Evolutionary conservation across 2,797 vertebrate species (phyloP), one percentile per base, ranked within the genome.

Genomic region (Okamejei kenojei): DNA sequence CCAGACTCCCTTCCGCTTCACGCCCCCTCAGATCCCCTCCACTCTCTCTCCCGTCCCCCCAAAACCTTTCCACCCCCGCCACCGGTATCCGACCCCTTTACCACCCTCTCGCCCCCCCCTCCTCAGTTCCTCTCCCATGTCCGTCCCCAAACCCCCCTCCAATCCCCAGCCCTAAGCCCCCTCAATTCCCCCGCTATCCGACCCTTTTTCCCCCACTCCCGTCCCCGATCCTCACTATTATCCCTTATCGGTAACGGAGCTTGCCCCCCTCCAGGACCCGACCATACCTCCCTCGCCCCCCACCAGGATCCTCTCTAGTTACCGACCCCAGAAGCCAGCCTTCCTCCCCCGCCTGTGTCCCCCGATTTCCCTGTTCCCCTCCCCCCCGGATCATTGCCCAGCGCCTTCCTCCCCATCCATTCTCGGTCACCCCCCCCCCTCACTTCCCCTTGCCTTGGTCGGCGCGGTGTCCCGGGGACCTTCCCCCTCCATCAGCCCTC

Each of bases 11-110:
- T 29, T 45, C 45, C 29, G 10, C 77, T 15, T 13, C 93, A 94
- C 95, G 93, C 94, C 93, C 93, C 76, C 94, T 94, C 78, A 95
- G 93, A 26, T 93, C 94, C 93, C 94, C 94, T 88, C 82, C 93
- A 68, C 93, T 80, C 26, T 93, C 38, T 15, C 11, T 32, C 77
- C 77, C 13, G 26, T n/a, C 29, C 6, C 29, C 29, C 77, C 2
- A 4, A 3, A 2, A 15, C 76, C 76, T n/a, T n/a, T 13, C 10
- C 13, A 1, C 32, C 32, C 45, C 45, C 45, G 45, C 45, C 45
- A 54, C 45, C 45, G 45, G 5, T 54, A 54, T 54, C 45, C 45
- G 32, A 13, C 32, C 78, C 35, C 78, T 0, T 6, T 17, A 3
- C 76, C 76, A 26, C 76, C 29, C 11, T n/a, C 29, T 1, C 6